Evolutionary conservation across 2,888 invertebrate species (phyloP), one percentile per base, ranked within the genome.

Genomic region (Microdon myrmicae): DNA sequence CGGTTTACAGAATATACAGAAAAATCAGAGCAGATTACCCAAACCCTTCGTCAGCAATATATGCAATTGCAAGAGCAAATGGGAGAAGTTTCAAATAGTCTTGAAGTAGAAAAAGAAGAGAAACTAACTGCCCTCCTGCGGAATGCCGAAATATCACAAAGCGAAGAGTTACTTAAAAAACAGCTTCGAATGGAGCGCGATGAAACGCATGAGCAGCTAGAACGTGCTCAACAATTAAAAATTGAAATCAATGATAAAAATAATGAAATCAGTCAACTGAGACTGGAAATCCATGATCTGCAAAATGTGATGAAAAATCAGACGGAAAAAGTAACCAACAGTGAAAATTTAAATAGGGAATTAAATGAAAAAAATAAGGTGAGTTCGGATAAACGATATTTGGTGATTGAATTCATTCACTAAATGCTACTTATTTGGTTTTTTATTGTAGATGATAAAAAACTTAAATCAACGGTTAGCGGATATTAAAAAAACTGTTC

Each of bases 401-500:
- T 29, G 43, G 22, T 26, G 19, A 13, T 23, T 32, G 5, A 16
- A 32, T 17, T 9, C 6, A 43, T 19, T n/a, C 45, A 6, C 49
- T n/a, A n/a, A 17, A 10, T 44, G 5, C 47, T 25, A 41, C 19
- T 17, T 20, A n/a, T 20, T 29, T 48, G 45, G 8, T 53, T 22
- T 16, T 16, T 19, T 61, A 80, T 83, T 25, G 1, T 77, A 93
- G 92, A 89, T 88, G 80, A 90, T 95, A 70, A 92, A 92, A 82
- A 87, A 90, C 10, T 85, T 94, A 72, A 93, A 95, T 77, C 90
- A 94, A 78, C 86, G 94, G 70, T 81, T 96, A 76, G 85, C 87
- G 12, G 95, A 96, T 75, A 87, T 96, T 84, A 94, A 94, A 78
- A 95, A 95, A 78, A 93, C 94, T 0, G 82, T 96, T 41, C 94